These are phyloP conservation scores for Camarhynchus parvulus DNA, from an alignment of 2,113 vertebrate species.

Conservation along the genomic window DNA sequence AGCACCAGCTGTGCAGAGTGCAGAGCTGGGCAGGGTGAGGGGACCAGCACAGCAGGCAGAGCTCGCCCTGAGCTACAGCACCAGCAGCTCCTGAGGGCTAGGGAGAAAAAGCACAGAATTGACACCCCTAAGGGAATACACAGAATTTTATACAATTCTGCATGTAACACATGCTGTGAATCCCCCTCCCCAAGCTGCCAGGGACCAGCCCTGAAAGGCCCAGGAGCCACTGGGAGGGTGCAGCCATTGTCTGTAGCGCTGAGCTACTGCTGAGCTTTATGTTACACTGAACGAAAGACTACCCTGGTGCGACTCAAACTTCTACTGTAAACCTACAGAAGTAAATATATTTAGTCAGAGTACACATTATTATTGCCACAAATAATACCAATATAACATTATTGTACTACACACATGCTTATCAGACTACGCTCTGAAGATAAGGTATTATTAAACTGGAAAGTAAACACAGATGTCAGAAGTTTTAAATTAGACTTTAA, in stretches of 20 bases:
- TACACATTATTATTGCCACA: background rate
- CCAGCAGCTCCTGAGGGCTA: fast-evolving
- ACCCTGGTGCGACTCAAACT: background rate
- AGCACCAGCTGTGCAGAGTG: background rate
- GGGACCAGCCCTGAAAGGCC: background rate
- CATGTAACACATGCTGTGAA: background rate
- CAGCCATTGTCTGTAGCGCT: background rate
- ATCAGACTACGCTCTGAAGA: constrained; percentile 51
- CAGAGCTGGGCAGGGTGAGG: background rate
- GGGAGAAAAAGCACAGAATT: background rate
- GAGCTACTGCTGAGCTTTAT: background rate
- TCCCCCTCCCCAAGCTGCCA: background rate
- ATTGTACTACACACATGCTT: constrained; percentile 36
- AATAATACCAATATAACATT: constrained; percentile 39
- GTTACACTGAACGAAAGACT: background rate
- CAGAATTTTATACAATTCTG: background rate
- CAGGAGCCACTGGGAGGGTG: background rate
- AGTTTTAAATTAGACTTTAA: constrained; percentile 62
- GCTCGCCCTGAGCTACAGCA: background rate
- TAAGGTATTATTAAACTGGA: constrained; percentile 62
- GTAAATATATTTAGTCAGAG: constrained; percentile 7
- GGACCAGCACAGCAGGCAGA: fast-evolving
- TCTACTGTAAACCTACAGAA: background rate
- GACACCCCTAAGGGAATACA: too few species aligned
- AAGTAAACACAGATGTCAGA: constrained; percentile 73